Evolutionary conservation across 1,140 invertebrate species (phyloP), one percentile per base, ranked within the genome.

Genomic region (Acyrthosiphon pisum): DNA sequence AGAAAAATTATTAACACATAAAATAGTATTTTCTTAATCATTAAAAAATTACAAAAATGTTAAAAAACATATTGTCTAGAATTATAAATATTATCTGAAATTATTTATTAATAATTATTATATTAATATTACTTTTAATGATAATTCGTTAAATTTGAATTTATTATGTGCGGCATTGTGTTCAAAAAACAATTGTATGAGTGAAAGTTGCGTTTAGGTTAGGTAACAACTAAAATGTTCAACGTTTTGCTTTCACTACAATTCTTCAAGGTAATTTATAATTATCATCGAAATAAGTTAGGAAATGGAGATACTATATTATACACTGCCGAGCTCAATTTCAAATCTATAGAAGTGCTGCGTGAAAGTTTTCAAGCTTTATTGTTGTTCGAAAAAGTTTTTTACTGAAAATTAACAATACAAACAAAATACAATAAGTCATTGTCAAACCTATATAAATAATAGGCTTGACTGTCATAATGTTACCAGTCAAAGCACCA

Each of bases 351-450:
- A 76, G 30, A 76, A 76, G 6, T 76, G 60, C 60, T n/a, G 60
- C 3, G 14, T 76, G 30, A 76, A 76, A 76, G 11, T 76, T n/a
- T 76, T 18, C 6, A 76, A 60, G 26, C 30, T 68, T 76, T n/a
- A 20, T 76, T n/a, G 60, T n/a, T 76, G 60, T 76, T 76, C n/a
- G 14, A 6, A 76, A 76, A 76, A 76, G 60, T 76, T 76, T 60
- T 53, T 76, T 76, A 76, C 60, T n/a, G 30, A 76, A 76, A 76
- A 76, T 76, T n/a, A n/a, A n/a, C 60, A 68, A n/a, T n/a, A 76
- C 30, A 18, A 76, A n/a, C 30, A 76, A n/a, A n/a, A 68, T 76
- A 76, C 30, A 76, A n/a, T n/a, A 76, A 76, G 30, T 76, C 60
- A 76, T n/a, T 18, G 60, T 76, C 60, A 76, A n/a, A 76, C 30